Conservation (phyloP, 2,113 vertebrate genomes). For the Bothrops jararaca region DNA sequence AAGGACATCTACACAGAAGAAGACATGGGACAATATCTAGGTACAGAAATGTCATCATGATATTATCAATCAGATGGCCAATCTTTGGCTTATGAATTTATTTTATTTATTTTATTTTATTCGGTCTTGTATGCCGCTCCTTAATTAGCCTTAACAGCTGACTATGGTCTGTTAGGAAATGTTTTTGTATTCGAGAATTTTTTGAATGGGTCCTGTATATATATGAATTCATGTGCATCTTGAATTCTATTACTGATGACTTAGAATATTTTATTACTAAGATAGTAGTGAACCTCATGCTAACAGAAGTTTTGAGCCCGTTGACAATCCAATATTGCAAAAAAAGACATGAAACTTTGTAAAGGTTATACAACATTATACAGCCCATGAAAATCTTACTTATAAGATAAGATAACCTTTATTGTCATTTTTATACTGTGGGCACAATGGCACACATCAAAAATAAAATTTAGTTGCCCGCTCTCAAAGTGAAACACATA, state of each 20-base stretch:
- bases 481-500: no score
- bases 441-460: no score
- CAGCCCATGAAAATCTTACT: background rate
- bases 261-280: background rate
- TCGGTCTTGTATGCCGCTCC: no score
- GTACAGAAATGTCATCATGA: slow-evolving; percentile 61
- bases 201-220: background rate
- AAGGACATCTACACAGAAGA: slow-evolving; percentile 77
- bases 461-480: no score
- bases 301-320: background rate
- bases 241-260: background rate
- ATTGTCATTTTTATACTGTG: no score
- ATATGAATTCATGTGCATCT: background rate
- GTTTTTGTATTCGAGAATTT: background rate
- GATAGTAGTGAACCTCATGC: background rate
- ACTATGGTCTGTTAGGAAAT: background rate
- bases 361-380: background rate
- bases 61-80: background rate
- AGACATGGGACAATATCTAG: slow-evolving; percentile 71
- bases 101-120: no score
- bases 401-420: background rate
- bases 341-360: background rate
- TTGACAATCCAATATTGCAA: background rate
- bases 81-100: background rate
- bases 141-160: background rate